A percentile compares a stretch with the other conserved stretches of the same genome.
These are phyloP conservation scores for Trichonephila clavipes DNA, from an alignment of 1,140 invertebrate genomes.

Conservation along the genomic window DNA sequence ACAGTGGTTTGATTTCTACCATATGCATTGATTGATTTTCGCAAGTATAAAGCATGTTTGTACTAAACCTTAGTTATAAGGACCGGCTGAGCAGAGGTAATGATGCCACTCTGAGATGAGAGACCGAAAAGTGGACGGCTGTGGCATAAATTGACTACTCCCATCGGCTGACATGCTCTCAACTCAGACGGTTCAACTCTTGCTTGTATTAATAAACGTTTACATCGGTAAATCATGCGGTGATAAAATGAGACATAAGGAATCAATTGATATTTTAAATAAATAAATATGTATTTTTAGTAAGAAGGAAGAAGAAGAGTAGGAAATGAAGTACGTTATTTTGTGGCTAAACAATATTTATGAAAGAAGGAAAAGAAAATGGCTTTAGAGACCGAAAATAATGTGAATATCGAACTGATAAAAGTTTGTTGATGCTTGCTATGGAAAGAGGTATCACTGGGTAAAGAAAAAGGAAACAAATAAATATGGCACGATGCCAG, in stretches of 20 bases:
- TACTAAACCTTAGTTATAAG: constrained; percentile 78
- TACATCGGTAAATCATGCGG: constrained; percentile 66
- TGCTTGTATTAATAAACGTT: constrained; percentile 84
- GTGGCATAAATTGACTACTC: constrained; percentile 94
- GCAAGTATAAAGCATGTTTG: constrained; percentile 4
- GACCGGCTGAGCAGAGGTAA: constrained; percentile 75
- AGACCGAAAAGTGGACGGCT: constrained; percentile 76
- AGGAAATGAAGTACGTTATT: too few species aligned
- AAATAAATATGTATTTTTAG: not conserved
- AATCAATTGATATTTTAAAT: not conserved
- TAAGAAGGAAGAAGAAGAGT: not conserved
- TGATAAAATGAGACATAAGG: not conserved
- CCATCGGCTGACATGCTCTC: constrained; percentile 96
- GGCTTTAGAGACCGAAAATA: not conserved
- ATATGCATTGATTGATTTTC: constrained; percentile 44
- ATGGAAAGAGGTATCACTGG: constrained; percentile 43
- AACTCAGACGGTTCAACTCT: constrained; percentile 99
- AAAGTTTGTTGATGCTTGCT: constrained; percentile 1
- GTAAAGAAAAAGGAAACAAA: constrained; percentile 6
- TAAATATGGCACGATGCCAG: not conserved
- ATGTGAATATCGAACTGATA: not conserved
- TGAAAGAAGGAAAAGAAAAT: not conserved
- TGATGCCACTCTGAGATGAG: constrained; percentile 72
- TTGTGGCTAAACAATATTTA: not conserved
- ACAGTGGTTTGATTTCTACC: constrained; percentile 42